A percentile compares a stretch with the other conserved stretches of the same genome.
Evolutionary conservation across 2,888 invertebrate species (phyloP).

Genomic region (Malacosoma neustria): DNA sequence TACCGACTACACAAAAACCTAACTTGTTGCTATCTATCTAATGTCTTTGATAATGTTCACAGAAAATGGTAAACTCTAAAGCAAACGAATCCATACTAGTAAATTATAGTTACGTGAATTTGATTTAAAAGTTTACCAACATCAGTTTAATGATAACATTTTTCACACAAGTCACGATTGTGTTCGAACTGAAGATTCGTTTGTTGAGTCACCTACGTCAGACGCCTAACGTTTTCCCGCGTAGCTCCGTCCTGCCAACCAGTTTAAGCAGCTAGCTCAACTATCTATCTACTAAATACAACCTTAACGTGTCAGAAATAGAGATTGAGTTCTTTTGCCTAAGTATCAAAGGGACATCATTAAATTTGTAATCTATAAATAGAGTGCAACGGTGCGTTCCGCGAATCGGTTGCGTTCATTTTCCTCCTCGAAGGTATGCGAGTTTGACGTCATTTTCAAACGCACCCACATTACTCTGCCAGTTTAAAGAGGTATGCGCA

Average conservation of each 20-base stretch:
- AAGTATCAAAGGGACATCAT: conserved; percentile 10
- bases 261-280: conserved; percentile 1
- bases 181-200: conserved; percentile 39
- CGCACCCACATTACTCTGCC: conserved; percentile 21
- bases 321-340: conserved; percentile 14
- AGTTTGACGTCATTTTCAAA: conserved; percentile 47
- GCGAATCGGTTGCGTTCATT: conserved; percentile 54
- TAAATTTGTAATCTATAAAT: conserved; percentile 44
- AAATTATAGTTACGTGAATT: too few species aligned
- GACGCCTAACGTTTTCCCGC: conserved; percentile 51
- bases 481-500: conserved; percentile 1
- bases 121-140: neutral
- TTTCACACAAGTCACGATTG: conserved; percentile 37
- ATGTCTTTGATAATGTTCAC: too few species aligned
- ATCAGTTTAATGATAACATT: conserved; percentile 5
- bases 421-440: conserved; percentile 65
- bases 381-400: conserved; percentile 55
- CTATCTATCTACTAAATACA: conserved; percentile 1
- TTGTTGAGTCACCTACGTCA: conserved; percentile 45
- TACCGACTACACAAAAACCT: too few species aligned
- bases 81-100: too few species aligned
- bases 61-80: too few species aligned
- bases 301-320: conserved; percentile 15
- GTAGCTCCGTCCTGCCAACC: conserved; percentile 17
- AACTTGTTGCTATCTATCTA: too few species aligned